These are phyloP conservation scores for Poliocrania exsul DNA, from an alignment of 2,797 vertebrate species.

Conservation along the genomic window DNA sequence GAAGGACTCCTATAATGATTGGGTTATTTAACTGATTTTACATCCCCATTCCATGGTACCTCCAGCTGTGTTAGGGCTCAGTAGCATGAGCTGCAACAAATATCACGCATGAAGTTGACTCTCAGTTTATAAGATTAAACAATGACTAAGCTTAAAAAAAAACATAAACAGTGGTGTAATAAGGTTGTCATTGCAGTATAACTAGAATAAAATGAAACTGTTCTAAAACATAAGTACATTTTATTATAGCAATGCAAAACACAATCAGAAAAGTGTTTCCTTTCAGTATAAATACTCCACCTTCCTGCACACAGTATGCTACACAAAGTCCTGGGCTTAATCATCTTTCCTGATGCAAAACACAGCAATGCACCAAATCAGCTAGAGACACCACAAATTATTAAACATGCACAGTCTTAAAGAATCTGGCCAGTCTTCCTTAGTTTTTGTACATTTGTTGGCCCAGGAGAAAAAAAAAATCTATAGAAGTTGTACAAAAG, in stretches of 20 bases:
- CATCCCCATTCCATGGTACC: accelerated
- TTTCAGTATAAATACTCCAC: slow-evolving; percentile 5
- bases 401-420: background rate
- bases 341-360: slow-evolving; percentile 1
- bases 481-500: background rate
- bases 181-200: slow-evolving; percentile 2
- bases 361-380: background rate
- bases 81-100: background rate
- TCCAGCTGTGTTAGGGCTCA: background rate
- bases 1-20: background rate
- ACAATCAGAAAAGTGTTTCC: background rate
- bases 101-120: background rate
- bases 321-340: background rate
- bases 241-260: background rate
- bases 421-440: background rate
- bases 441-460: background rate
- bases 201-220: slow-evolving; percentile 32
- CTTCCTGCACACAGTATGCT: background rate
- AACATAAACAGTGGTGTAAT: slow-evolving; percentile 12
- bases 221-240: slow-evolving; percentile 22
- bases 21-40: background rate
- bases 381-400: background rate
- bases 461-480: background rate
- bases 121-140: slow-evolving; percentile 39
- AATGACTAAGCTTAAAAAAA: slow-evolving; percentile 56